phyloP scores from a whole-genome alignment of 2,797 vertebrate genomes.

The Thripadectes ignobilis region DNA sequence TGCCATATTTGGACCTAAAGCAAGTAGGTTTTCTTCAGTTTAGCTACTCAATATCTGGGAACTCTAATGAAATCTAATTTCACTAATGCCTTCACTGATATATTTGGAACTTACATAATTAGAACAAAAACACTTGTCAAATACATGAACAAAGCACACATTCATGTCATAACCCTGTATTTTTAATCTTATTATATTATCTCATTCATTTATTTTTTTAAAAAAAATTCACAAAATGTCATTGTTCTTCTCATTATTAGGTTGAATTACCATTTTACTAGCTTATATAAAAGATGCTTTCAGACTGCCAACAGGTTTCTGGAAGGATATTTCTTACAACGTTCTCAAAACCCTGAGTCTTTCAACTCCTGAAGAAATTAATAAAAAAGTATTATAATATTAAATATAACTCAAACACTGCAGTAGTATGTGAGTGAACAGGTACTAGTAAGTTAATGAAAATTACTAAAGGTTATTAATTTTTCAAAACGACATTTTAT shows the following conservation, averaged over 20 bases:
- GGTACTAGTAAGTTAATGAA: not conserved
- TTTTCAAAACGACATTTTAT: not conserved
- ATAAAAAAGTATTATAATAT: not conserved
- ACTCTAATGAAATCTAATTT: conserved; percentile 23
- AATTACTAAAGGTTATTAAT: not conserved
- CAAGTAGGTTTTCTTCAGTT: not conserved
- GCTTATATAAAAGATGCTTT: conserved; percentile 45
- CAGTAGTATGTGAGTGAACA: not conserved
- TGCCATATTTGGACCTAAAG: not conserved
- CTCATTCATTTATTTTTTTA: conserved; percentile 17
- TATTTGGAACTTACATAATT: conserved; percentile 57
- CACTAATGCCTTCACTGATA: conserved; percentile 10
- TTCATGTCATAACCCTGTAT: conserved; percentile 37
- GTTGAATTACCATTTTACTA: conserved; percentile 23
- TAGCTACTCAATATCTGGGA: not conserved
- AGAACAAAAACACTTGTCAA: conserved; percentile 52
- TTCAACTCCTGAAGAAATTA: not conserved
- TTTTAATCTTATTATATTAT: conserved; percentile 14
- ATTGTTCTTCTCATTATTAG: conserved; percentile 38
- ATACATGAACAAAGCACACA: conserved; percentile 36
- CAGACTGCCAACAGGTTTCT: conserved; percentile 26
- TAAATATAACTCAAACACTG: not conserved
- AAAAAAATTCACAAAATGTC: not conserved
- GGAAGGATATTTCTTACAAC: not conserved
- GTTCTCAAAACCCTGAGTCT: not conserved